These are phyloP conservation scores for Heliconius congener DNA, from an alignment of 1,140 invertebrate species.

Conservation along the genomic window DNA sequence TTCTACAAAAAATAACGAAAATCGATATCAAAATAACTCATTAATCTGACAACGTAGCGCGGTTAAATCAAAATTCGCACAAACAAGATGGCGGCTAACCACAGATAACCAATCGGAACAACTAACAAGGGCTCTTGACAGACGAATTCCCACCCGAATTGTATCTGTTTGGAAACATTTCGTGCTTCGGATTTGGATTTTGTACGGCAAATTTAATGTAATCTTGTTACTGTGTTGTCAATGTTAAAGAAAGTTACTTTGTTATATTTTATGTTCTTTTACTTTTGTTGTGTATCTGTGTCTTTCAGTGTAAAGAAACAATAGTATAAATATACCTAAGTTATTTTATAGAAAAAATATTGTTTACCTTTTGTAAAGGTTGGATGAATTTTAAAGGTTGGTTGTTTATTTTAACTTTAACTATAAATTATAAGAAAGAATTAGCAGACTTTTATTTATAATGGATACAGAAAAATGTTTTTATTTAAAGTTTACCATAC, in stretches of 20 bases:
- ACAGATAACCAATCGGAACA: constrained; percentile 36
- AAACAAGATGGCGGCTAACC: constrained; percentile 37
- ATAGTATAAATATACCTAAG: neutral
- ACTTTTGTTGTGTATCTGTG: neutral
- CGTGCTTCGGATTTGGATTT: constrained; percentile 17
- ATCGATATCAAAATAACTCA: constrained; percentile 15
- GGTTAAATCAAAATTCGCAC: constrained; percentile 27
- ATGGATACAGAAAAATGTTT: neutral
- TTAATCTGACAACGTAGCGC: constrained; percentile 17
- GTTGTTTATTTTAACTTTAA: too few species aligned
- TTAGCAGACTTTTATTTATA: too few species aligned
- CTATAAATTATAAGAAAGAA: too few species aligned
- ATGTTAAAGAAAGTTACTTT: constrained; percentile 5
- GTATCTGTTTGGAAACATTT: constrained; percentile 30
- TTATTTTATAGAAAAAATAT: too few species aligned
- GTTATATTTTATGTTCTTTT: neutral
- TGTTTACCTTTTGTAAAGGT: too few species aligned
- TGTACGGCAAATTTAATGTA: constrained; percentile 18
- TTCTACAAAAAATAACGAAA: neutral
- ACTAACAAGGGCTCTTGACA: constrained; percentile 34
- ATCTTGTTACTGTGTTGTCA: constrained; percentile 11
- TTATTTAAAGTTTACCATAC: neutral
- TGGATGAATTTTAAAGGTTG: too few species aligned
- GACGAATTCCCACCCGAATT: constrained; percentile 31
- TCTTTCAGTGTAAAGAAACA: neutral